Percentiles rank a stretch among this genome's conserved stretches.
phyloP scores from a whole-genome alignment of 2,888 invertebrate species.

The Pegoplata infirma region DNA sequence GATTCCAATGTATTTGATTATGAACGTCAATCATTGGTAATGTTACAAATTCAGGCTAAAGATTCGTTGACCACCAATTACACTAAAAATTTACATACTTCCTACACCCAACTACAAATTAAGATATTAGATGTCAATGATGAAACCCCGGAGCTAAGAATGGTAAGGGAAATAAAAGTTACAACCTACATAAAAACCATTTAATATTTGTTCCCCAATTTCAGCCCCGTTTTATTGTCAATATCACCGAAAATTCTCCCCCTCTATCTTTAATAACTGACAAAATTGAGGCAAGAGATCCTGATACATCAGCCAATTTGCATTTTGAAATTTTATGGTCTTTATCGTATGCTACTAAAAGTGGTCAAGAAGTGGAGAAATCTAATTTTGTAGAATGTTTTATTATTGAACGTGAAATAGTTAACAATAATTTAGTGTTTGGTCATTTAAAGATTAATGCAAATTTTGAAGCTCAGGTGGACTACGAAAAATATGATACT shows the following conservation, averaged over 20 bases:
- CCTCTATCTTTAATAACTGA: conserved; percentile 76
- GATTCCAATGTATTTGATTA: conserved; percentile 81
- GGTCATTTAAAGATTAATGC: conserved; percentile 66
- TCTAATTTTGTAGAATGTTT: conserved; percentile 68
- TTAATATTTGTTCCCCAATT: conserved; percentile 48
- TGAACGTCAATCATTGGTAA: conserved; percentile 80
- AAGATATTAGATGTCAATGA: conserved; percentile 85
- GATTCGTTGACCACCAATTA: conserved; percentile 77
- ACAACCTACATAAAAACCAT: too few relatives aligned
- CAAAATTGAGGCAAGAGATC: conserved; percentile 80
- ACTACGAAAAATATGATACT: conserved; percentile 82
- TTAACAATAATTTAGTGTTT: conserved; percentile 61
- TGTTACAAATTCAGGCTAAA: conserved; percentile 80
- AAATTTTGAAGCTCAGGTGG: conserved; percentile 75
- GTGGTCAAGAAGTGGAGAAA: conserved; percentile 74
- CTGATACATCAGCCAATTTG: conserved; percentile 81
- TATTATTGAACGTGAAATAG: conserved; percentile 64
- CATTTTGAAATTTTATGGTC: conserved; percentile 82
- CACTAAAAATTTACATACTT: conserved; percentile 60
- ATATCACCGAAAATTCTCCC: conserved; percentile 80
- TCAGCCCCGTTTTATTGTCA: conserved; percentile 72
- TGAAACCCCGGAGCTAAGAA: conserved; percentile 82
- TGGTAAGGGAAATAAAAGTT: conserved; percentile 80
- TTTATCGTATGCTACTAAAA: conserved; percentile 81
- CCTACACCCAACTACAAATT: conserved; percentile 81